A percentile compares a stretch with the other conserved stretches of the same genome.
Conservation (phyloP, 2,888 invertebrate species). For the Laothoe populi region DNA sequence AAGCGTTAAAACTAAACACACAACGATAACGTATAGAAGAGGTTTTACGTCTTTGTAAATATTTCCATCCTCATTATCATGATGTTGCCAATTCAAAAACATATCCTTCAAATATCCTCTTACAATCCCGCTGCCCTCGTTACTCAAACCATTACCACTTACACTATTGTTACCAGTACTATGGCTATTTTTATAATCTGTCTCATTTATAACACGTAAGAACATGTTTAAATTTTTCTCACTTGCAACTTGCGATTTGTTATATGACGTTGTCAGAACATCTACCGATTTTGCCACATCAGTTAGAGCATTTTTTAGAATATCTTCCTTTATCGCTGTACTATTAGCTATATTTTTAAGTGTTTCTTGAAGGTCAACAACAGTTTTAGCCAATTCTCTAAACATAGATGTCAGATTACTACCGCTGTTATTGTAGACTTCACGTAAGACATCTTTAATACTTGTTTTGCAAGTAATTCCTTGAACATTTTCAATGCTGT, state of each 20-base stretch:
- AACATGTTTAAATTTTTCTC: constrained; percentile 18
- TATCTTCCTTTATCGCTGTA: constrained; percentile 7
- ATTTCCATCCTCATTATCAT: neutral
- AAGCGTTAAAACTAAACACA: constrained; percentile 16
- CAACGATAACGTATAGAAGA: constrained; percentile 18
- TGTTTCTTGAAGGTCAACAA: constrained; percentile 21
- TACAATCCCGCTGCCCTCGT: neutral
- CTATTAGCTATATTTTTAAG: constrained; percentile 13
- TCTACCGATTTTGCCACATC: neutral
- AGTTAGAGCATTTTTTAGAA: neutral
- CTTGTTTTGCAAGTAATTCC: constrained; percentile 49
- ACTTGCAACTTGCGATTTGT: constrained; percentile 17
- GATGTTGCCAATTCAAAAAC: constrained; percentile 3
- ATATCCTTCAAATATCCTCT: constrained; percentile 10
- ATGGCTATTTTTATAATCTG: constrained; percentile 3
- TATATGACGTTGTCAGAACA: constrained; percentile 11
- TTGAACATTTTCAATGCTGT: constrained; percentile 42
- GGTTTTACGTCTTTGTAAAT: constrained; percentile 7
- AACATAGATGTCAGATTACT: constrained; percentile 14
- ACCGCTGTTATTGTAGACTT: constrained; percentile 7
- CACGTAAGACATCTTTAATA: neutral
- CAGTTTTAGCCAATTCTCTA: constrained; percentile 17
- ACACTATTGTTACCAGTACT: neutral
- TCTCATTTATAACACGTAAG: neutral
- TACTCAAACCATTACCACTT: neutral